These are phyloP conservation scores for Eutolmus rufibarbis DNA, from an alignment of 2,888 invertebrate genomes.

Conservation along the genomic window DNA sequence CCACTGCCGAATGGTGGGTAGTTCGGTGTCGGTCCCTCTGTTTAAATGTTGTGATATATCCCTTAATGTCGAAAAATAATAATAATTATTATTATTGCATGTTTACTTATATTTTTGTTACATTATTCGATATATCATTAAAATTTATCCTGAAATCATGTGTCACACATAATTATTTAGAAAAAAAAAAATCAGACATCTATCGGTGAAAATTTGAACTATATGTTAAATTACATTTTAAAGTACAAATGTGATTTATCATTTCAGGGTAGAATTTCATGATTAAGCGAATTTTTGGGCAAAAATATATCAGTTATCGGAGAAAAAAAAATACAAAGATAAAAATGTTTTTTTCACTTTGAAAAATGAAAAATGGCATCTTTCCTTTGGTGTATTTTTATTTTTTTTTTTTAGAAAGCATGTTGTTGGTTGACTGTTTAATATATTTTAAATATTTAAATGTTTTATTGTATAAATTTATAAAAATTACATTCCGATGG, in stretches of 20 bases:
- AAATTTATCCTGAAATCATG: not conserved
- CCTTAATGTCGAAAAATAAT: not conserved
- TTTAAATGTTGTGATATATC: not conserved
- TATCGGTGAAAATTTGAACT: no score
- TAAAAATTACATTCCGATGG: not conserved
- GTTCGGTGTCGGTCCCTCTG: conserved; percentile 36
- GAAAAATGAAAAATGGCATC: not conserved
- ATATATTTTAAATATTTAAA: not conserved
- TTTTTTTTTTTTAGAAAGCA: not conserved
- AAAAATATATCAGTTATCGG: not conserved
- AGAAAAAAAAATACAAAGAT: no score
- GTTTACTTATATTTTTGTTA: not conserved
- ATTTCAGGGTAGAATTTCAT: not conserved
- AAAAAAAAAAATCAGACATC: no score
- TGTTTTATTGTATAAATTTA: not conserved
- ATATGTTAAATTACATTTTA: no score
- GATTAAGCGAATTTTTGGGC: not conserved
- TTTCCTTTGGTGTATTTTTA: not conserved
- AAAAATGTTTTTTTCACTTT: no score
- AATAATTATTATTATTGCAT: not conserved
- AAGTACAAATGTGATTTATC: no score
- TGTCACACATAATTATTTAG: not conserved
- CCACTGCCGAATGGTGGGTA: conserved; percentile 70
- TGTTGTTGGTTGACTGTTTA: not conserved
- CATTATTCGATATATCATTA: not conserved